Percentiles rank a stretch among this genome's conserved stretches.
Conservation (phyloP, 2,888 invertebrate genomes). For the Drosophila pegasa region DNA sequence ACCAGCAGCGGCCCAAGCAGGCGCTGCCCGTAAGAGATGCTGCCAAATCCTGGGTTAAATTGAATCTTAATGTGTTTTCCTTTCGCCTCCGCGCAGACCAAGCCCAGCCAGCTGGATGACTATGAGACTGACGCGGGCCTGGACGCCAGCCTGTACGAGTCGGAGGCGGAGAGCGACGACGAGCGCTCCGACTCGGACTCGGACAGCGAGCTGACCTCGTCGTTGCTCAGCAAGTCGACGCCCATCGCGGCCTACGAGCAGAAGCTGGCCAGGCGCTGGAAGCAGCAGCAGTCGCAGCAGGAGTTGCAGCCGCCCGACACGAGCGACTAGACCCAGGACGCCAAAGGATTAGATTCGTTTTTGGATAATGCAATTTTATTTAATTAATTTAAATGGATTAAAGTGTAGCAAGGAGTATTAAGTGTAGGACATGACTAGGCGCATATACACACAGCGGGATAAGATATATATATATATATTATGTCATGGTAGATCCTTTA, state of each 20-base stretch:
- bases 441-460: conserved; percentile 13
- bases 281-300: neutral
- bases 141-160: conserved; percentile 41
- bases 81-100: no score
- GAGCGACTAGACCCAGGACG: neutral
- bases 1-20: neutral
- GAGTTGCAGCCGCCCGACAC: neutral
- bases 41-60: no score
- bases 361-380: conserved; percentile 22
- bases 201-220: conserved; percentile 31
- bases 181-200: conserved; percentile 47
- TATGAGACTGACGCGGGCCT: conserved; percentile 64
- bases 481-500: neutral
- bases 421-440: conserved; percentile 15
- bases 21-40: neutral
- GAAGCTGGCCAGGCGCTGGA: conserved; percentile 53
- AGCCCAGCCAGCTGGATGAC: conserved; percentile 12
- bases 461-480: conserved; percentile 10
- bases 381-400: conserved; percentile 34
- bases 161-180: conserved; percentile 60
- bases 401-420: conserved; percentile 65
- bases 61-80: no score
- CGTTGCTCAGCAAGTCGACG: conserved; percentile 28
- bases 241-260: conserved; percentile 44
- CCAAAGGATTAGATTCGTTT: no score